A percentile compares a stretch with the other conserved stretches of the same genome.
Conservation (phyloP, 1,140 invertebrate species). For the Lethrus apterus region DNA sequence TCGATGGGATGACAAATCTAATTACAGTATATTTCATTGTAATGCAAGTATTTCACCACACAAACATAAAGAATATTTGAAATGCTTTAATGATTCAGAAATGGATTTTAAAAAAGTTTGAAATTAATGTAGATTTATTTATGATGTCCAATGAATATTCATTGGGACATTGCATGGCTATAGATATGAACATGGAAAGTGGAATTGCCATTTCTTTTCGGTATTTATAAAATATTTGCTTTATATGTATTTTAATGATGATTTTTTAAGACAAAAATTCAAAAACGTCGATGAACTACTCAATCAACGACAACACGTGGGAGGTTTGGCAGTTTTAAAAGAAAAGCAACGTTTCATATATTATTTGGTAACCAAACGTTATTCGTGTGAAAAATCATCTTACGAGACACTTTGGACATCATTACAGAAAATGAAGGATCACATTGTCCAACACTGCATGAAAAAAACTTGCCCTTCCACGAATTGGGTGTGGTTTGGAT, state of each 20-base stretch:
- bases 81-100: too few relatives aligned
- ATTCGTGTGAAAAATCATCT: constrained; percentile 42
- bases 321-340: constrained; percentile 49
- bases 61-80: too few relatives aligned
- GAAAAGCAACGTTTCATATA: constrained; percentile 48
- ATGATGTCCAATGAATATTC: constrained; percentile 42
- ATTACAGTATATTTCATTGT: too few relatives aligned
- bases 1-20: too few relatives aligned
- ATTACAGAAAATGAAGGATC: constrained; percentile 40
- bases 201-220: constrained; percentile 54
- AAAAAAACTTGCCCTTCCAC: constrained; percentile 51
- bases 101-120: constrained; percentile 27
- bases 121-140: constrained; percentile 51
- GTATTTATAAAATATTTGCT: constrained; percentile 19
- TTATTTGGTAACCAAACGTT: constrained; percentile 49
- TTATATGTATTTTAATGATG: background rate
- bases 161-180: constrained; percentile 57
- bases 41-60: too few relatives aligned
- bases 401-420: constrained; percentile 41
- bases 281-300: constrained; percentile 37
- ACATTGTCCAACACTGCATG: constrained; percentile 39
- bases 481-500: constrained; percentile 59
- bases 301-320: constrained; percentile 41
- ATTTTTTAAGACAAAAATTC: constrained; percentile 38
- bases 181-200: constrained; percentile 54